Evolutionary conservation across 2,888 invertebrate genomes (phyloP), one percentile per base, ranked within the genome.

Genomic region (Allophyes oxyacanthae): DNA sequence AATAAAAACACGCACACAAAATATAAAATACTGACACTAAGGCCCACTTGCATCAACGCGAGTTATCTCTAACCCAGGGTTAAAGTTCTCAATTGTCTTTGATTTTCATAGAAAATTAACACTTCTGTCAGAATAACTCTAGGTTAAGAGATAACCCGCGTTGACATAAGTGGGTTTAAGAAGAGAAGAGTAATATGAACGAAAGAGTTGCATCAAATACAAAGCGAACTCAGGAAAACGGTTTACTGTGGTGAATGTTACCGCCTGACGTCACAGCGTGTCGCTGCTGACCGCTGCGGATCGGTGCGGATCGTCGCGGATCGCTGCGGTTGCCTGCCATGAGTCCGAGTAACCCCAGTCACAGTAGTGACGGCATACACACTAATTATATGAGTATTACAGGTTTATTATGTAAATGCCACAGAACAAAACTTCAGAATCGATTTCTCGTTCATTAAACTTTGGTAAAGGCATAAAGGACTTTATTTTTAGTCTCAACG

Each of bases 311-410:
- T 0, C 20, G 30, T 25, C 32, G 44, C 58, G 37, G 20, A 20
- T 32, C 42, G 36, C 28, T 8, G 28, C 28, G 28, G 28, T 2
- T 1, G 28, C 7, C 28, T 6, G 28, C 28, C 20, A 36, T 56
- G 74, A 76, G 76, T 51, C 78, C 81, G 79, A 77, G 75, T 60
- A 70, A 70, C 74, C 64, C 26, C 63, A 43, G 54, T 41, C 75
- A 56, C 72, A 52, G 46, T 48, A 51, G 25, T 33, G 37, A 40
- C 50, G n/a, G 9, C 25, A n/a, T n/a, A 48, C 37, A 42, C 11
- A 14, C 13, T 9, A 8, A 40, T 25, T 7, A 6, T 25, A 40
- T 6, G 25, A 28, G 13, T 37, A 51, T 20, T 30, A 30, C 10
- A 43, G 2, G 6, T n/a, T 20, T 11, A 36, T 9, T 9, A 34